Evolutionary conservation across 2,113 vertebrate species (phyloP).

Genomic region (Eulemur rufifrons): DNA sequence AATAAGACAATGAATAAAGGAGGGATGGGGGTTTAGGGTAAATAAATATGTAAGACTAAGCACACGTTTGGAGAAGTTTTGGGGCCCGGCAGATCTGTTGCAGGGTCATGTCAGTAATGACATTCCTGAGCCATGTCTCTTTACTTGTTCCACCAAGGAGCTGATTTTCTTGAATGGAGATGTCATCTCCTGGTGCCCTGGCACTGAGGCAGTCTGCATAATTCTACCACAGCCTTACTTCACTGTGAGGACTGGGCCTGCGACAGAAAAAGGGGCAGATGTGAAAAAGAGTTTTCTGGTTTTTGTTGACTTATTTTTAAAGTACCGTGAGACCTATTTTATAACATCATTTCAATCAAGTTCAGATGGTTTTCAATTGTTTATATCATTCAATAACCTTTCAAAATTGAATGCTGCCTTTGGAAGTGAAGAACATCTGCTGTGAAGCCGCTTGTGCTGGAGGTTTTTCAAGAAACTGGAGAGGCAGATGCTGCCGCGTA

Average conservation of each 20-base stretch:
- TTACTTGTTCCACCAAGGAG: neutral
- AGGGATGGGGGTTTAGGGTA: neutral
- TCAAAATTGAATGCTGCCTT: constrained; percentile 50
- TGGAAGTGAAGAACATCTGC: constrained; percentile 40
- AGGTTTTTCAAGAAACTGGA: neutral
- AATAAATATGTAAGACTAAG: neutral
- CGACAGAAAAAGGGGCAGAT: too few relatives aligned
- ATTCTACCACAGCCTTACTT: neutral
- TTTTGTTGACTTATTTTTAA: constrained; percentile 2
- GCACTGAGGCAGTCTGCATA: neutral
- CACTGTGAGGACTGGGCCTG: neutral
- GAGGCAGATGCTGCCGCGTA: neutral
- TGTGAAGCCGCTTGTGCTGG: neutral
- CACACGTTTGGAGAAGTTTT: neutral
- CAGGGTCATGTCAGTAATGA: neutral
- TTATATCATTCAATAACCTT: constrained; percentile 32
- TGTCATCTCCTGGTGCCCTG: neutral
- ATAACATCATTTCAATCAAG: neutral
- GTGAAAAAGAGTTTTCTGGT: neutral
- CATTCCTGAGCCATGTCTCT: neutral
- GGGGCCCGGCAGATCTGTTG: too few relatives aligned
- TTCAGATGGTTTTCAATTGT: neutral
- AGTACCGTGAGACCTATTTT: neutral
- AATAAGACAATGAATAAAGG: neutral
- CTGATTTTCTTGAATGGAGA: neutral